Percentiles rank a stretch among this genome's conserved stretches.
phyloP scores from a whole-genome alignment of 2,113 vertebrate species.

The Sphyrna mokarran region DNA sequence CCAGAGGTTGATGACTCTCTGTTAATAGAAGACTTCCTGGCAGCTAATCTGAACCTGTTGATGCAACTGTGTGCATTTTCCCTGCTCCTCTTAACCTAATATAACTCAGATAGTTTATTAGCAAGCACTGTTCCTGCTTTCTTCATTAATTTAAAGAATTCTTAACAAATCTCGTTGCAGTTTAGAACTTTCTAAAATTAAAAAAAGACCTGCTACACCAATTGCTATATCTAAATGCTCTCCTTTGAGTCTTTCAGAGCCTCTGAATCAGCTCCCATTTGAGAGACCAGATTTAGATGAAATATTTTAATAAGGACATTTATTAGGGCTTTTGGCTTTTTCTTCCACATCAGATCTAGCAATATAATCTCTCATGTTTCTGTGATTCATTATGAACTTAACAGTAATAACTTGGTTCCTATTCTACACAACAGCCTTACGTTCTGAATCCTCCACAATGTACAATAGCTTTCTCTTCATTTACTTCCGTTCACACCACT shows the following conservation, averaged over 20 bases:
- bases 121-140: background rate
- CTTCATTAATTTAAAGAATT: background rate
- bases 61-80: background rate
- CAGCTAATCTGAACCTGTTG: background rate
- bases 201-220: background rate
- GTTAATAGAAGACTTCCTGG: background rate
- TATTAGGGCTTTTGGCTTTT: background rate
- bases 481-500: too few species aligned
- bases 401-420: background rate
- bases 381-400: background rate
- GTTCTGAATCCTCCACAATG: background rate
- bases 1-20: background rate
- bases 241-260: background rate
- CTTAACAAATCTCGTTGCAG: background rate
- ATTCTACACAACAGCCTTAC: background rate
- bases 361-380: background rate
- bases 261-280: background rate
- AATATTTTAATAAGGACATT: background rate
- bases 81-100: background rate
- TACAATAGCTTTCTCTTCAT: background rate
- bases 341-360: background rate
- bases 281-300: background rate
- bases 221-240: background rate
- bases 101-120: background rate
- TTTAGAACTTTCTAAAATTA: background rate